A percentile compares a stretch with the other conserved stretches of the same genome.
Evolutionary conservation across 2,888 invertebrate species (phyloP).

Genomic region (Melieria omissa): DNA sequence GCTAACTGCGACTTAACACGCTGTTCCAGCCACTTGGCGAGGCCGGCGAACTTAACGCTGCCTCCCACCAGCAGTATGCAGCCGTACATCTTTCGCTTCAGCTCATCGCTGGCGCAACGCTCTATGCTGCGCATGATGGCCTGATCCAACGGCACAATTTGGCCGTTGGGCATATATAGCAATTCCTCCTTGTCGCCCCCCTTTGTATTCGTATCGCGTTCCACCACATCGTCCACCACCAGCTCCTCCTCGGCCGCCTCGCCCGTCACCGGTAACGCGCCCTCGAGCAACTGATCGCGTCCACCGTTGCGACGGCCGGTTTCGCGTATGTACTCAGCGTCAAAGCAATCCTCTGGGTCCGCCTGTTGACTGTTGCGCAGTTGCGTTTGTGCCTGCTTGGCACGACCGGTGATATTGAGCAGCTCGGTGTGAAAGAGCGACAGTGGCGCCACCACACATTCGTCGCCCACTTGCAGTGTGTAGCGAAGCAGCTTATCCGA

Average conservation of each 20-base stretch:
- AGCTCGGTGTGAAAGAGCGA: constrained; percentile 90
- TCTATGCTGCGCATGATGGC: constrained; percentile 93
- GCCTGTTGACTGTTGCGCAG: constrained; percentile 73
- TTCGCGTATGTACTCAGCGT: constrained; percentile 90
- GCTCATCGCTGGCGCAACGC: constrained; percentile 86
- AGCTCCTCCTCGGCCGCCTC: constrained; percentile 76
- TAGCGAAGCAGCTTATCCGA: constrained; percentile 77
- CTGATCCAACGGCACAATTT: constrained; percentile 88
- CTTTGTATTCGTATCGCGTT: constrained; percentile 58
- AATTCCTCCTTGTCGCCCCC: constrained; percentile 71
- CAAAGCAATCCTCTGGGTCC: constrained; percentile 93
- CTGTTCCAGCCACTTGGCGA: constrained; percentile 89
- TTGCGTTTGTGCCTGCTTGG: constrained; percentile 79
- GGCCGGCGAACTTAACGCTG: constrained; percentile 86
- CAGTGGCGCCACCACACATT: constrained; percentile 90
- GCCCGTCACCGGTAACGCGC: constrained; percentile 66
- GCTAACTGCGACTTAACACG: constrained; percentile 82
- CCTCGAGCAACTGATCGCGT: constrained; percentile 67
- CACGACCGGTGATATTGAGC: constrained; percentile 80
- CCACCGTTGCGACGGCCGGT: constrained; percentile 71
- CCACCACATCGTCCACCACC: constrained; percentile 68
- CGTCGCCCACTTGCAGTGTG: constrained; percentile 86
- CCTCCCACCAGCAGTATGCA: constrained; percentile 92
- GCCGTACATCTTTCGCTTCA: constrained; percentile 94
- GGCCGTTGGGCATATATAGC: constrained; percentile 76